Evolutionary conservation across 2,888 invertebrate genomes (phyloP).

Genomic region (Apamea monoglypha): DNA sequence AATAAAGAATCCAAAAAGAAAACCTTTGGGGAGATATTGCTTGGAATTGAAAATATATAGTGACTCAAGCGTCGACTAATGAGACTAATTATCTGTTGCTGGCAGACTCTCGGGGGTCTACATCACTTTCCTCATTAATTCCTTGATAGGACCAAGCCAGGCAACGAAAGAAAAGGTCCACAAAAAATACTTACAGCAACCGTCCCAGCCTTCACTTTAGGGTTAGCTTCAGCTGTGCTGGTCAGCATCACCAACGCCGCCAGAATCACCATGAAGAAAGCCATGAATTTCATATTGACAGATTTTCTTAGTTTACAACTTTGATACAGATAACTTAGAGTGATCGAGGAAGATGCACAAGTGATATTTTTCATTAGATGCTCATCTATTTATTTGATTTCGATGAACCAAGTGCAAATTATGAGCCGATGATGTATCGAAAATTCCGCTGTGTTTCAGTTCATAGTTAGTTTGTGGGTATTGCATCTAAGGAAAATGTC

Average conservation of each 20-base stretch:
- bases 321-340: constrained; percentile 8
- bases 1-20: neutral
- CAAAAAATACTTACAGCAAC: constrained; percentile 42
- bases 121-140: neutral
- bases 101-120: neutral
- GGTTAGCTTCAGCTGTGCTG: constrained; percentile 44
- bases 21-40: neutral
- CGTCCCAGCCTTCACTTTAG: constrained; percentile 46
- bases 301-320: neutral
- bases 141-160: neutral
- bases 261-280: constrained; percentile 47
- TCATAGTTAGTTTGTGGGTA: neutral
- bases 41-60: neutral
- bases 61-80: neutral
- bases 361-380: constrained; percentile 20
- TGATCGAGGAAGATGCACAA: constrained; percentile 16
- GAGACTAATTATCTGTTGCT: neutral
- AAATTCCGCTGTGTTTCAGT: constrained; percentile 3
- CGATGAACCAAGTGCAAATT: constrained; percentile 13
- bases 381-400: constrained; percentile 50
- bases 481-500: constrained; percentile 38
- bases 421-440: constrained; percentile 23
- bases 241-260: constrained; percentile 39
- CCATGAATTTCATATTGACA: constrained; percentile 52
- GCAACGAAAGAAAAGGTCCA: neutral